Conservation (phyloP, 2,113 vertebrate genomes). For the Daphoenositta chrysoptera region DNA sequence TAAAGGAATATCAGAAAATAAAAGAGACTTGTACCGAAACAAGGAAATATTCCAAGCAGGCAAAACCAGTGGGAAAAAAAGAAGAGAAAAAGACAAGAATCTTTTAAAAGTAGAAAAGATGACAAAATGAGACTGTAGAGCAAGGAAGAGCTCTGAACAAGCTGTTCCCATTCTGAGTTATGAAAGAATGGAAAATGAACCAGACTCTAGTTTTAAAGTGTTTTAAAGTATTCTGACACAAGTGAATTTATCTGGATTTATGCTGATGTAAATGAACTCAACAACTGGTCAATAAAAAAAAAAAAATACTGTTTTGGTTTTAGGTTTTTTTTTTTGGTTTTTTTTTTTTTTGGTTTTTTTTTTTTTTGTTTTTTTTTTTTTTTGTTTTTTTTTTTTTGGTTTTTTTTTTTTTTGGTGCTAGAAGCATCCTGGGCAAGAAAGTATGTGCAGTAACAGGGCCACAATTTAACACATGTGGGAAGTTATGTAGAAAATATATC, state of each 20-base stretch:
- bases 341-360: no score
- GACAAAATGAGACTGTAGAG: neutral
- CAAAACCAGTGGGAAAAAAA: neutral
- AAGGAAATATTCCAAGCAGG: neutral
- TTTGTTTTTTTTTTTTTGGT: neutral
- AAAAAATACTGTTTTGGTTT: neutral
- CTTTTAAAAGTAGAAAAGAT: neutral
- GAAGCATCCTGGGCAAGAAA: neutral
- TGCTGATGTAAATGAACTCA: neutral
- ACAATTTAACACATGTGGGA: neutral
- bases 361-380: no score
- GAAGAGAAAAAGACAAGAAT: rapidly evolving
- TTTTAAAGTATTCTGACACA: neutral
- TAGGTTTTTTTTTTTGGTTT: neutral
- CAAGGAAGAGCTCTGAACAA: neutral
- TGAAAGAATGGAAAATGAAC: neutral
- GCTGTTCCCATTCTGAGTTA: neutral
- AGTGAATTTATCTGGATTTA: neutral
- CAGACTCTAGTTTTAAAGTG: neutral
- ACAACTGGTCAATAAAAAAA: neutral
- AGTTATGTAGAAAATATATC: neutral
- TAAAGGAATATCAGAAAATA: neutral
- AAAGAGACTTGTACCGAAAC: neutral
- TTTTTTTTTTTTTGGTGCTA: neutral
- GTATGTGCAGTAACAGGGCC: neutral